phyloP scores from a whole-genome alignment of 2,888 invertebrate species.

The Campopleginae sp. region DNA sequence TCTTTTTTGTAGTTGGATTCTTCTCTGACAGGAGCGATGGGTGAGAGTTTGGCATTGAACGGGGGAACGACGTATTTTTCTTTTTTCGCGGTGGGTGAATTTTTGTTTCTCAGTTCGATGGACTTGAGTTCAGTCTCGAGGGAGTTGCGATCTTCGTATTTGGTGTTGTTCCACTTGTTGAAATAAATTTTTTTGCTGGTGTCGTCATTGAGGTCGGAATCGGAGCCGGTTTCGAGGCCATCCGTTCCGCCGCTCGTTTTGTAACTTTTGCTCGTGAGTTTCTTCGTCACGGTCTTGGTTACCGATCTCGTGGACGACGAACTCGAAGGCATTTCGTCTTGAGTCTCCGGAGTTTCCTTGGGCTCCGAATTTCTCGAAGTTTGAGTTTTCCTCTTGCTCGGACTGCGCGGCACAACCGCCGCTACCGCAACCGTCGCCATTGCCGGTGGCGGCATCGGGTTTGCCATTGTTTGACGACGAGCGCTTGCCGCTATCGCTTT shows the following conservation, averaged over 20 bases:
- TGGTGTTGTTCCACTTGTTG: constrained; percentile 65
- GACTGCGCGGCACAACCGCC: constrained; percentile 71
- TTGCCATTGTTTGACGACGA: constrained; percentile 83
- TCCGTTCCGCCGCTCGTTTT: constrained; percentile 84
- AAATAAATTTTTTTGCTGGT: constrained; percentile 65
- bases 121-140: constrained; percentile 71
- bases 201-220: constrained; percentile 87
- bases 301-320: constrained; percentile 70
- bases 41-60: constrained; percentile 77
- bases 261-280: constrained; percentile 71
- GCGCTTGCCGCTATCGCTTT: constrained; percentile 84
- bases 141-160: constrained; percentile 60
- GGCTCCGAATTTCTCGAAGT: constrained; percentile 71
- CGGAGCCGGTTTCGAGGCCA: constrained; percentile 89
- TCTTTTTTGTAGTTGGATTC: constrained; percentile 71
- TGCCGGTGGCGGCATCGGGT: constrained; percentile 81
- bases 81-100: constrained; percentile 71
- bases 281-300: constrained; percentile 74
- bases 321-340: constrained; percentile 70
- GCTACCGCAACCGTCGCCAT: constrained; percentile 66
- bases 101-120: constrained; percentile 72
- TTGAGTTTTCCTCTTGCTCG: constrained; percentile 74
- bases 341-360: constrained; percentile 71
- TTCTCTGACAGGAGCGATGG: constrained; percentile 74
- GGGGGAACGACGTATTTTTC: constrained; percentile 75